Percentiles rank a stretch among this genome's conserved stretches.
These are phyloP conservation scores for Alfaro cultratus DNA, from an alignment of 2,797 vertebrate genomes.

Conservation along the genomic window DNA sequence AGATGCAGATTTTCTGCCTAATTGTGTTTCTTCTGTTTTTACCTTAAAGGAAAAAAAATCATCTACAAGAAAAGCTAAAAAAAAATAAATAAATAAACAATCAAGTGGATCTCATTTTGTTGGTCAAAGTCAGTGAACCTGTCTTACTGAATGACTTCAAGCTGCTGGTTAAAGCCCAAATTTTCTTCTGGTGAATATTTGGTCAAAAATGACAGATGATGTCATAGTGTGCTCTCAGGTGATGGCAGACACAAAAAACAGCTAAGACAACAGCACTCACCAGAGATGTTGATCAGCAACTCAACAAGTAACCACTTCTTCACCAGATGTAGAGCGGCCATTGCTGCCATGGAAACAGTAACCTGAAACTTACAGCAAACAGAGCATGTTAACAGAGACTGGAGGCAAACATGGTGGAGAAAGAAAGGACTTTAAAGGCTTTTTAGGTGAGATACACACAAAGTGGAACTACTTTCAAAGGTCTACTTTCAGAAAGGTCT, in stretches of 20 bases:
- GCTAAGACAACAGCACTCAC: constrained; percentile 32
- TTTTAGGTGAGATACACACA: background rate
- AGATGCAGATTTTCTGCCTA: background rate
- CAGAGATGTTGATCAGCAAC: constrained; percentile 39
- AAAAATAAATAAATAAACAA: background rate
- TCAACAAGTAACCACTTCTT: constrained; percentile 8
- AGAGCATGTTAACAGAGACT: background rate
- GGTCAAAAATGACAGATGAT: background rate
- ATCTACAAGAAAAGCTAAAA: background rate
- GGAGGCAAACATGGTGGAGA: background rate
- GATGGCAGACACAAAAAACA: background rate
- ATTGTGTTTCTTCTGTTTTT: background rate
- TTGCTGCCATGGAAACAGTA: constrained; percentile 11
- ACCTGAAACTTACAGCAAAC: constrained; percentile 9
- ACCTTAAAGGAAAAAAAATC: background rate
- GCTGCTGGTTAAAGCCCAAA: background rate
- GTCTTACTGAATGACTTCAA: background rate
- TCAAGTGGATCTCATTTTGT: background rate
- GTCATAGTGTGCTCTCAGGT: background rate
- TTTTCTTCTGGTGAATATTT: background rate
- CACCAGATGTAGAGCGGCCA: constrained; percentile 16
- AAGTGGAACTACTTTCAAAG: background rate
- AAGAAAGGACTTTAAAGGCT: background rate
- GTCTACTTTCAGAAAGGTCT: too few relatives aligned
- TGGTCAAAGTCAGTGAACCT: background rate